Evolutionary conservation across 2,113 vertebrate genomes (phyloP).

Genomic region (Catagonus wagneri): DNA sequence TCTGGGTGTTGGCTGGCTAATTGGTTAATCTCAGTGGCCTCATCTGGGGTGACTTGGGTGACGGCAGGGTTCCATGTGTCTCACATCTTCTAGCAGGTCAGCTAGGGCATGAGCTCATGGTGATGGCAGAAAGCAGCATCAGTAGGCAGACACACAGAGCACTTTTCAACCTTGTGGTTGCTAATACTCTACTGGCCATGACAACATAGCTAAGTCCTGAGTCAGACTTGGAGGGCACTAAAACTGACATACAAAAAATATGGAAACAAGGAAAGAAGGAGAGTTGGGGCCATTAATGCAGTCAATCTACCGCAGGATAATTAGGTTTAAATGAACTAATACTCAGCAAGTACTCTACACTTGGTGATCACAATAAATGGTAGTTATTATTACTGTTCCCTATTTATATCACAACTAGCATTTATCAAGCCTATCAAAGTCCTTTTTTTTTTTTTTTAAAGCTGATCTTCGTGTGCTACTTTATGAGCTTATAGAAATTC

Average conservation of each 20-base stretch:
- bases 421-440: background rate
- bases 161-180: background rate
- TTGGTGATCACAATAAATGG: background rate
- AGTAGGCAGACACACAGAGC: background rate
- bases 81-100: background rate
- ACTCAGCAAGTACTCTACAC: background rate
- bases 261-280: background rate
- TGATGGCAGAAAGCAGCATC: background rate
- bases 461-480: background rate
- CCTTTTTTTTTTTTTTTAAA: background rate
- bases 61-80: background rate
- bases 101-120: background rate
- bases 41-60: background rate
- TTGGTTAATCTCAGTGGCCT: background rate
- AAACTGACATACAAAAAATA: background rate
- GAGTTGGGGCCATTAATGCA: background rate
- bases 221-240: background rate
- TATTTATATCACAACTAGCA: background rate
- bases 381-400: background rate
- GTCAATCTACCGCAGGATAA: background rate
- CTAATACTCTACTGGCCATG: background rate
- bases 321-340: background rate
- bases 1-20: background rate
- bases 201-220: background rate
- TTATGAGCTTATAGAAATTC: slow-evolving; percentile 1